phyloP scores from a whole-genome alignment of 2,888 invertebrate genomes.

The Drosophila eohydei region DNA sequence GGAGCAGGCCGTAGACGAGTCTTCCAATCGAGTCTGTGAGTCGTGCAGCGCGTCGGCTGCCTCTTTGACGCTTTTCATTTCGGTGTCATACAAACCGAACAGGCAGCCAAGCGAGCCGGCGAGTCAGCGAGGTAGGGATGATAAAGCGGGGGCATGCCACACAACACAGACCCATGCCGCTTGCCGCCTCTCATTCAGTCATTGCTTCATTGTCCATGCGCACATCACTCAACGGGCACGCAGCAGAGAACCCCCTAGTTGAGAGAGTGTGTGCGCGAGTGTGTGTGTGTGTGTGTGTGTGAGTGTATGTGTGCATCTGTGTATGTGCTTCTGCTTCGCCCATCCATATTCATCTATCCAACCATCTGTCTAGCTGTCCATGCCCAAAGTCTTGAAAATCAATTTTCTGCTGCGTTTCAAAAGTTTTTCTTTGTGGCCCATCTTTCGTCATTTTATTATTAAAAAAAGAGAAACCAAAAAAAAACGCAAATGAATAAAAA shows the following conservation, averaged over 20 bases:
- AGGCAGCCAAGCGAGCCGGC: not conserved
- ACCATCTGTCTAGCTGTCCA: conserved; percentile 34
- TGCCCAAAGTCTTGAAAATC: conserved; percentile 52
- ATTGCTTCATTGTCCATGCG: conserved; percentile 71
- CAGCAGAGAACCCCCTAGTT: conserved; percentile 31
- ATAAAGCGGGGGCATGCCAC: conserved; percentile 45
- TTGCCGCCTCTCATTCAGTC: conserved; percentile 12
- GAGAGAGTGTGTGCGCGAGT: conserved; percentile 14
- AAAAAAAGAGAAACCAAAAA: conserved; percentile 17
- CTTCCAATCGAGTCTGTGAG: conserved; percentile 25
- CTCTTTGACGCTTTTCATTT: conserved; percentile 64
- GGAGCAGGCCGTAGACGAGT: conserved; percentile 28
- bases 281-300: conserved; percentile 29
- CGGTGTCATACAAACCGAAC: conserved; percentile 36
- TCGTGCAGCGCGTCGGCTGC: conserved; percentile 54
- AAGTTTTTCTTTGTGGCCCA: conserved; percentile 48
- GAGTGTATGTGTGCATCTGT: conserved; percentile 23
- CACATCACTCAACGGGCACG: conserved; percentile 70
- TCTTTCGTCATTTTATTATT: conserved; percentile 58
- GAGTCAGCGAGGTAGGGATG: conserved; percentile 2
- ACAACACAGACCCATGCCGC: conserved; percentile 10
- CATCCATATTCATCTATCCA: conserved; percentile 45
- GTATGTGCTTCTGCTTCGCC: conserved; percentile 30
- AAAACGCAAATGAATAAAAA: conserved; percentile 28
- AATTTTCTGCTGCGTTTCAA: conserved; percentile 58